phyloP scores from a whole-genome alignment of 1,140 invertebrate genomes.

The Dreissena rostriformis region DNA sequence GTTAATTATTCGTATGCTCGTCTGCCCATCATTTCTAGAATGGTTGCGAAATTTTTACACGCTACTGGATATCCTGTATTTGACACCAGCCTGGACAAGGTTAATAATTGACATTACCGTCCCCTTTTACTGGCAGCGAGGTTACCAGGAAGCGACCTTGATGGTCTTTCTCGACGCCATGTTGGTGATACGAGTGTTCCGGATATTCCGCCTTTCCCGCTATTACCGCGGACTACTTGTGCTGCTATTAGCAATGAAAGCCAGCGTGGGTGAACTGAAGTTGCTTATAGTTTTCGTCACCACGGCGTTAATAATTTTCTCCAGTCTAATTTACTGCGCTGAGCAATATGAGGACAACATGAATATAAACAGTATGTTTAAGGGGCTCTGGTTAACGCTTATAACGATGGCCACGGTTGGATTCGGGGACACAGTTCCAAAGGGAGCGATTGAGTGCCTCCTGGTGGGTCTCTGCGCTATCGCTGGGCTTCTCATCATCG shows the following conservation, averaged over 20 bases:
- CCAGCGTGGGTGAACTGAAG: constrained; percentile 47
- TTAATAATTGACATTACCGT: constrained; percentile 29
- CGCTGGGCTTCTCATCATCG: constrained; percentile 96
- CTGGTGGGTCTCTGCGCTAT: constrained; percentile 96
- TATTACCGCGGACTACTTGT: constrained; percentile 54
- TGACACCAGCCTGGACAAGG: constrained; percentile 35
- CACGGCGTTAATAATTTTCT: constrained; percentile 37
- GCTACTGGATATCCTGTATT: constrained; percentile 33
- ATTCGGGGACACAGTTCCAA: constrained; percentile 84
- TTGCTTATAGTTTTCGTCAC: constrained; percentile 42
- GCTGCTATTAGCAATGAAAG: constrained; percentile 49
- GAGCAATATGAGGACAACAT: constrained; percentile 35
- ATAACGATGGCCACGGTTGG: constrained; percentile 99
- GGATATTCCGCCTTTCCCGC: constrained; percentile 44
- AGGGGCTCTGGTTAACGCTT: constrained; percentile 97
- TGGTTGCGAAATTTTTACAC: constrained; percentile 43
- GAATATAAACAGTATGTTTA: constrained; percentile 77
- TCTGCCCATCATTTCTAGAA: constrained; percentile 30
- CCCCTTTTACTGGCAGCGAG: constrained; percentile 38
- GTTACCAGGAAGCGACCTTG: constrained; percentile 4
- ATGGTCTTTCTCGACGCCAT: constrained; percentile 33
- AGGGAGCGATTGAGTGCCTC: constrained; percentile 89
- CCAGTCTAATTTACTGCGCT: constrained; percentile 41
- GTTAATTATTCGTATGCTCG: constrained; percentile 75
- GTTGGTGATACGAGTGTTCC: constrained; percentile 44